A percentile compares a stretch with the other conserved stretches of the same genome.
Evolutionary conservation across 1,140 invertebrate genomes (phyloP).

Genomic region (Holcopasites calliopsidis): DNA sequence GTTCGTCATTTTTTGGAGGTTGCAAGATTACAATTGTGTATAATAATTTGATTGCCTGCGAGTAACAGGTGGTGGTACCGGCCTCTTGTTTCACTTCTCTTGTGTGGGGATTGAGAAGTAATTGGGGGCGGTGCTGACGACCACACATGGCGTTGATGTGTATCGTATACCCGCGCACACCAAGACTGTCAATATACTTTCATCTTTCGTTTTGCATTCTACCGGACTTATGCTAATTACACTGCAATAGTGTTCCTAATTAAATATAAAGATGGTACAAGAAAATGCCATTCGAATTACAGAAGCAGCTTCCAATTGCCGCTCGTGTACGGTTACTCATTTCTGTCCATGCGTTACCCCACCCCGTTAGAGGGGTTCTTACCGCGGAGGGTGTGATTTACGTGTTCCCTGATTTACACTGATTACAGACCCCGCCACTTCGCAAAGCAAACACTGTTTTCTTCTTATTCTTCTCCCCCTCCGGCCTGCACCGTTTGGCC

Average conservation of each 20-base stretch:
- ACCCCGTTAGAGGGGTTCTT: constrained; percentile 73
- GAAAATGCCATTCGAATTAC: too few relatives aligned
- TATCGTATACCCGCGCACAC: constrained; percentile 54
- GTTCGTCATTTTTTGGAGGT: background rate
- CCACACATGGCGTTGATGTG: constrained; percentile 65
- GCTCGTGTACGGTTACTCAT: background rate
- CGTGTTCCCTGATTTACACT: constrained; percentile 80
- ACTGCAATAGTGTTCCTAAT: too few relatives aligned
- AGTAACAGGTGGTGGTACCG: constrained; percentile 72
- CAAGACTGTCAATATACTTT: constrained; percentile 10
- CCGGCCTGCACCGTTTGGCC: constrained; percentile 22
- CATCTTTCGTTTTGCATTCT: constrained; percentile 16
- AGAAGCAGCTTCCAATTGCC: constrained; percentile 5
- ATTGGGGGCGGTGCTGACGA: constrained; percentile 60
- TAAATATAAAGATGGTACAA: too few relatives aligned
- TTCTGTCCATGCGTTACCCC: constrained; percentile 48
- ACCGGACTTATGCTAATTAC: too few relatives aligned
- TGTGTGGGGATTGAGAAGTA: constrained; percentile 47
- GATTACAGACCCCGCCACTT: constrained; percentile 77
- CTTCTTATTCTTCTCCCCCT: constrained; percentile 33
- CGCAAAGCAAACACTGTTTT: constrained; percentile 75
- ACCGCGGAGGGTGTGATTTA: constrained; percentile 77
- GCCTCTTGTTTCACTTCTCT: constrained; percentile 15
- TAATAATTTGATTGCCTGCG: constrained; percentile 73
- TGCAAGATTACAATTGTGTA: background rate